Conservation (phyloP, 1,140 invertebrate species). For the Archivesica marissinica region DNA sequence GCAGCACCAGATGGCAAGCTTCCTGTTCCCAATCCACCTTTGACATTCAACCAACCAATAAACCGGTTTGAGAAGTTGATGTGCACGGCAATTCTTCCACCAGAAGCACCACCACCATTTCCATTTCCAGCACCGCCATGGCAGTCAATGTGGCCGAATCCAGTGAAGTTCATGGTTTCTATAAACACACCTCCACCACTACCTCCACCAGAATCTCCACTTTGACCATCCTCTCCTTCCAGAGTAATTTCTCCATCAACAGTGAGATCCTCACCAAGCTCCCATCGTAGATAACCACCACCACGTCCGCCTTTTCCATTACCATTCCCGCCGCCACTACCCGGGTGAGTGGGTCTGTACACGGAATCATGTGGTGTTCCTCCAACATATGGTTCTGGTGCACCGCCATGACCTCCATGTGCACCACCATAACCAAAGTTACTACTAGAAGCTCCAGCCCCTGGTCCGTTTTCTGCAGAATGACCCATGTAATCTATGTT, state of each 20-base stretch:
- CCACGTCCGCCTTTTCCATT: conserved; percentile 73
- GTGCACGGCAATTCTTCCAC: conserved; percentile 73
- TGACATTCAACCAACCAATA: conserved; percentile 69
- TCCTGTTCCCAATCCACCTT: conserved; percentile 69
- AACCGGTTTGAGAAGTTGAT: conserved; percentile 74
- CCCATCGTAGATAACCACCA: conserved; percentile 74
- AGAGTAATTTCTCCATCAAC: conserved; percentile 74
- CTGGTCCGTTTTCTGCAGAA: conserved; percentile 59
- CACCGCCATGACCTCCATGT: conserved; percentile 79
- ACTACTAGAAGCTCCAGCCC: conserved; percentile 59
- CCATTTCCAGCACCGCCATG: conserved; percentile 71
- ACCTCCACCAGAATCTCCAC: conserved; percentile 70
- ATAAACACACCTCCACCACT: conserved; percentile 75
- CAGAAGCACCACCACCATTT: conserved; percentile 72
- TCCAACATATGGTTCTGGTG: conserved; percentile 63
- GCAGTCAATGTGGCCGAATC: conserved; percentile 74
- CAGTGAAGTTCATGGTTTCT: conserved; percentile 77
- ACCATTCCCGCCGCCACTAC: conserved; percentile 77
- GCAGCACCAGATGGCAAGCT: conserved; percentile 71
- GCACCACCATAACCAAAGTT: conserved; percentile 70
- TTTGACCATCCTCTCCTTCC: conserved; percentile 68
- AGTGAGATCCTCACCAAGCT: conserved; percentile 71
- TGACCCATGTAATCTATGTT: conserved; percentile 70
- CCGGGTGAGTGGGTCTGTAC: conserved; percentile 62
- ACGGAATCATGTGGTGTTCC: conserved; percentile 73